phyloP scores from a whole-genome alignment of 2,113 vertebrate genomes.

The Ia io region DNA sequence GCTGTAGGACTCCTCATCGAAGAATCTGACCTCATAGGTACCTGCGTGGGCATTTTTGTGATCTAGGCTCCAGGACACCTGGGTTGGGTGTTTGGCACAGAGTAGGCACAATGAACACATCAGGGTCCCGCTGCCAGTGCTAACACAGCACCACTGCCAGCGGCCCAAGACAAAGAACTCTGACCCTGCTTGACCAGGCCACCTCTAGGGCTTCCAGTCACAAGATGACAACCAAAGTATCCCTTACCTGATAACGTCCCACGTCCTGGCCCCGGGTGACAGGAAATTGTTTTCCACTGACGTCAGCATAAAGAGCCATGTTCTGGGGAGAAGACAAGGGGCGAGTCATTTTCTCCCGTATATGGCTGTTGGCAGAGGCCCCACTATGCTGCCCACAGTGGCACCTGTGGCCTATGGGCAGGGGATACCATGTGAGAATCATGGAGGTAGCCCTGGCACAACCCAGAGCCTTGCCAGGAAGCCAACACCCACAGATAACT shows the following conservation, averaged over 20 bases:
- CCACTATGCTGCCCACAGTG: neutral
- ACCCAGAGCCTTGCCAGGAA: constrained; percentile 19
- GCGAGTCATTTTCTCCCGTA: neutral
- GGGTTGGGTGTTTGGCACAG: neutral
- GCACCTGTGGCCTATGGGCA: neutral
- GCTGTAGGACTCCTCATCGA: constrained; percentile 94
- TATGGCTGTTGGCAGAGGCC: neutral
- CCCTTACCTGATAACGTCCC: constrained; percentile 91
- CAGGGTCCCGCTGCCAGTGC: neutral
- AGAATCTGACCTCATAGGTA: constrained; percentile 93
- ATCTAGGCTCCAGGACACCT: constrained; percentile 95
- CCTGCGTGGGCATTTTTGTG: constrained; percentile 91
- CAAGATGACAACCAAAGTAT: neutral
- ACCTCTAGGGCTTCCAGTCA: neutral
- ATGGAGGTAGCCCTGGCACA: neutral
- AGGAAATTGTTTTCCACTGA: constrained; percentile 93
- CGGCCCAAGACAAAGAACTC: neutral
- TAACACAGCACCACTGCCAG: neutral
- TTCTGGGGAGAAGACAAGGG: constrained; percentile 80
- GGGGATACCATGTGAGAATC: constrained; percentile 40
- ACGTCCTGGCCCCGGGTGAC: constrained; percentile 94
- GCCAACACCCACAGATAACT: neutral
- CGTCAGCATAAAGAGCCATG: constrained; percentile 92
- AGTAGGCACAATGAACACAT: neutral
- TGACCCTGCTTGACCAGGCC: neutral